Percentiles rank a stretch among this genome's conserved stretches.
Evolutionary conservation across 2,888 invertebrate genomes (phyloP).

Genomic region (Chloromyia formosa): DNA sequence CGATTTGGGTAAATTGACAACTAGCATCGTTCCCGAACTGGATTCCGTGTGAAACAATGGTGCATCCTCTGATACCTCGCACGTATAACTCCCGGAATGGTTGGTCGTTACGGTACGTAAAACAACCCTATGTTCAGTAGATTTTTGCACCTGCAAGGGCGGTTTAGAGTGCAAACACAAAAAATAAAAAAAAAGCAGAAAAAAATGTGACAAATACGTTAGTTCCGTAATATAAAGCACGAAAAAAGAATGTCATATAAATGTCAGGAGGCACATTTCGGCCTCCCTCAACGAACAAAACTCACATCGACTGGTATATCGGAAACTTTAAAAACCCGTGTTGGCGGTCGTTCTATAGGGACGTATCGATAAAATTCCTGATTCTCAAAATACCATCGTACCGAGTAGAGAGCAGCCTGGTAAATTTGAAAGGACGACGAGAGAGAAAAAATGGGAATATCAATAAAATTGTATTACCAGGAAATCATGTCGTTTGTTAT

Average conservation of each 20-base stretch:
- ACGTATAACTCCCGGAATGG: slow-evolving; percentile 64
- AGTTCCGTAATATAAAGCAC: no score
- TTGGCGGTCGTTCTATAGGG: slow-evolving; percentile 66
- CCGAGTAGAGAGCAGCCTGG: slow-evolving; percentile 63
- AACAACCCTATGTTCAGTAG: slow-evolving; percentile 60
- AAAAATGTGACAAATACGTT: no score
- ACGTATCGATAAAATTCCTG: slow-evolving; percentile 68
- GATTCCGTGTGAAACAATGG: slow-evolving; percentile 65
- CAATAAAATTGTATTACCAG: slow-evolving; percentile 24
- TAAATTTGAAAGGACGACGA: neutral
- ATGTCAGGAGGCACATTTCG: neutral
- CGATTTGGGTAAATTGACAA: slow-evolving; percentile 63
- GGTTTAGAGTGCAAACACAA: neutral
- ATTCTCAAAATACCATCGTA: slow-evolving; percentile 67
- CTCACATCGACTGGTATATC: slow-evolving; percentile 67
- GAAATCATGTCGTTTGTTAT: slow-evolving; percentile 30
- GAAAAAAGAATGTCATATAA: neutral
- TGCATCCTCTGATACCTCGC: slow-evolving; percentile 65
- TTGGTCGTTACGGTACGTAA: slow-evolving; percentile 61
- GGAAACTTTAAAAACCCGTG: slow-evolving; percentile 63
- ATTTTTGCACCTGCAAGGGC: slow-evolving; percentile 36
- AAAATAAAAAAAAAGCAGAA: neutral
- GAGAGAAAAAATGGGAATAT: neutral
- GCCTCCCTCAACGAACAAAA: slow-evolving; percentile 48
- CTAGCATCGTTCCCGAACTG: slow-evolving; percentile 61